Percentiles rank a stretch among this genome's conserved stretches.
Conservation (phyloP, 2,888 invertebrate genomes). For the Brachylomia viminalis region DNA sequence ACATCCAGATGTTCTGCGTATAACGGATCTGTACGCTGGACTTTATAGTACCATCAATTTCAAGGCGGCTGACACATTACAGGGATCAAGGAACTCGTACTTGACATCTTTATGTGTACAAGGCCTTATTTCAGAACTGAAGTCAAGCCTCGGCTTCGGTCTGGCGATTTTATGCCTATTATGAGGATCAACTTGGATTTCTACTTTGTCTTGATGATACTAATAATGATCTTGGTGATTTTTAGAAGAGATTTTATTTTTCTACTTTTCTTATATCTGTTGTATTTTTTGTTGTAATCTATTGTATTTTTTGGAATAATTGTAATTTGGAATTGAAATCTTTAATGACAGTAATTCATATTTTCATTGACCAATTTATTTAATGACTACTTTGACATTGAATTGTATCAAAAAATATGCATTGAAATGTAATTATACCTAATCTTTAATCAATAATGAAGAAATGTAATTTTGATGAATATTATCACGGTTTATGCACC, state of each 20-base stretch:
- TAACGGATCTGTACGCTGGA: constrained; percentile 44
- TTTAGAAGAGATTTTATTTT: not conserved
- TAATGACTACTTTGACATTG: too few species aligned
- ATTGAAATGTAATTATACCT: too few species aligned
- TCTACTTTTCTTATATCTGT: not conserved
- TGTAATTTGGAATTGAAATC: too few species aligned
- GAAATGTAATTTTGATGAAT: too few species aligned
- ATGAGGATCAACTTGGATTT: not conserved
- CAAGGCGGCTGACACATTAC: constrained; percentile 51
- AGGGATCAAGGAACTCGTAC: constrained; percentile 46
- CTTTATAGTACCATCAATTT: constrained; percentile 56
- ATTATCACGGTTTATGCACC: too few species aligned
- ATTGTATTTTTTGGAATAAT: too few species aligned
- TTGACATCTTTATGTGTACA: constrained; percentile 47
- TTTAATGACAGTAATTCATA: too few species aligned
- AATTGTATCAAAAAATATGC: too few species aligned
- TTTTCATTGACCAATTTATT: too few species aligned
- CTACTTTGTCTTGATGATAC: not conserved
- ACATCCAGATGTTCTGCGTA: constrained; percentile 3
- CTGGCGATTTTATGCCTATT: not conserved
- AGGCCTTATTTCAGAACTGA: constrained; percentile 17
- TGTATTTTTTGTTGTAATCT: too few species aligned
- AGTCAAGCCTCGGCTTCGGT: not conserved
- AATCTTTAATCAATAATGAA: too few species aligned
- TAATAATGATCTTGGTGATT: not conserved